Base-by-base conservation (phyloP, 2,888 invertebrate genomes). In the Strigamia transsilvanica region DNA sequence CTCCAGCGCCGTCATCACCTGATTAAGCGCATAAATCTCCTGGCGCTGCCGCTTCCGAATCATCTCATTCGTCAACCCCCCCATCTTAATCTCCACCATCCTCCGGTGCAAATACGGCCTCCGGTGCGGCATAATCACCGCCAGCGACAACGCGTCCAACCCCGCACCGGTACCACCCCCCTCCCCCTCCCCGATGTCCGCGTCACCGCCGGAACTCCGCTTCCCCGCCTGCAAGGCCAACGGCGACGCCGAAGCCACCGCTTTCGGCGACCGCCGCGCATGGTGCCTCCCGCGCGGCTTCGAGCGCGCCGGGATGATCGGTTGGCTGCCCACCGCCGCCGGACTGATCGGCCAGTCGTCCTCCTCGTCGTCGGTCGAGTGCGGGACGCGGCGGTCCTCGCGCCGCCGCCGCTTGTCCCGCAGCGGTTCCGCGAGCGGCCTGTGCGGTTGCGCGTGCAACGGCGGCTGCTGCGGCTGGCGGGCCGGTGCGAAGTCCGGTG, bases 21-120 rank as follows among this genome's bases (percentile, higher is more conserved):
- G 32, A 32, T 79, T 79, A 34, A 79, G 79, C 15, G 79, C 79
- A 34, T 79, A 79, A 34, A 79, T 38, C 41, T 79, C 79, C 34
- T 79, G 79, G 6, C 79, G 3, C 34, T 79, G 79, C 41, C 79
- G 34, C 7, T 38, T 27, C 12, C 15, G 3, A 5, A 79, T 21
- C 18, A 18, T 38, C 12, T 79, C 79, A 23, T 13, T 38, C 79
- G 32, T 4, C 41, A 79, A 9, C 15, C 79, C 79, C 3, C 38
- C 34, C 23, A 79, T 5, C 34, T 79, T 34, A 23, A 79, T 32
- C 18, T 32, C 79, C 13, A 79, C 79, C 79, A 79, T 79, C 18
- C 9, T 79, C 79, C 34, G 79, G 13, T 32, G 79, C 32, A 79
- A 18, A 34, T 32, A 38, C 34, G 78, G 78, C 13, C 32, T 78